These are phyloP conservation scores for Erpobdella octoculata DNA, from an alignment of 2,888 invertebrate genomes.

Conservation along the genomic window DNA sequence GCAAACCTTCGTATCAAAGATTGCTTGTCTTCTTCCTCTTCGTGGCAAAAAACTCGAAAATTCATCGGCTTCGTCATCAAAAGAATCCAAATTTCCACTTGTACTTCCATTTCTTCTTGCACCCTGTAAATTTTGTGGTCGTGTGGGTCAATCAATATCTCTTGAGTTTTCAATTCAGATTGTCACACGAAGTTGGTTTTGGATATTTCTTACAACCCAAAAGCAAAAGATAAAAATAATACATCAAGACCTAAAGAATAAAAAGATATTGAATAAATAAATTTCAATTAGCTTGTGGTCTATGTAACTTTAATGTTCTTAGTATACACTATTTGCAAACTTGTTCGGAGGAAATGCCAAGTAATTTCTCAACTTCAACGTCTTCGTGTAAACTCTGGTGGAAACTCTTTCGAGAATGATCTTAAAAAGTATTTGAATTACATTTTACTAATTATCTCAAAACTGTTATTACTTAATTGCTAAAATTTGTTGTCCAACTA, in stretches of 20 bases:
- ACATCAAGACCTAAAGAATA: too few species aligned
- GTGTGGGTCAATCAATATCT: too few species aligned
- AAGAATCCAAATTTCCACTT: too few species aligned
- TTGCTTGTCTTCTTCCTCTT: constrained; percentile 26
- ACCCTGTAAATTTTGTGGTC: background rate
- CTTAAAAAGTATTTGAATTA: background rate
- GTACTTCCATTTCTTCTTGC: background rate
- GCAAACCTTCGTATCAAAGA: constrained; percentile 30
- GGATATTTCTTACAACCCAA: too few species aligned
- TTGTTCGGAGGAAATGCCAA: background rate
- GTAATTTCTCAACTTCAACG: background rate
- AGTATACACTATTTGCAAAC: background rate
- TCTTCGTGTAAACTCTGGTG: background rate
- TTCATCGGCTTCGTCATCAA: background rate
- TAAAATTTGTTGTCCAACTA: background rate
- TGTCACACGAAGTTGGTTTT: background rate
- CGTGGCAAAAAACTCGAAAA: constrained; percentile 10
- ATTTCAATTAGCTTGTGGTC: background rate
- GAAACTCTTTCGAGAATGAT: background rate
- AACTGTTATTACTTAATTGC: background rate
- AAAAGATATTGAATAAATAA: background rate
- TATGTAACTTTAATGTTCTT: background rate
- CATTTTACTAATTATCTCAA: background rate
- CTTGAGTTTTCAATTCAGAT: background rate
- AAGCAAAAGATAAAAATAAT: too few species aligned